Percentiles rank a stretch among this genome's conserved stretches.
Conservation (phyloP, 2,888 invertebrate genomes). For the Drosophila tanythrix region DNA sequence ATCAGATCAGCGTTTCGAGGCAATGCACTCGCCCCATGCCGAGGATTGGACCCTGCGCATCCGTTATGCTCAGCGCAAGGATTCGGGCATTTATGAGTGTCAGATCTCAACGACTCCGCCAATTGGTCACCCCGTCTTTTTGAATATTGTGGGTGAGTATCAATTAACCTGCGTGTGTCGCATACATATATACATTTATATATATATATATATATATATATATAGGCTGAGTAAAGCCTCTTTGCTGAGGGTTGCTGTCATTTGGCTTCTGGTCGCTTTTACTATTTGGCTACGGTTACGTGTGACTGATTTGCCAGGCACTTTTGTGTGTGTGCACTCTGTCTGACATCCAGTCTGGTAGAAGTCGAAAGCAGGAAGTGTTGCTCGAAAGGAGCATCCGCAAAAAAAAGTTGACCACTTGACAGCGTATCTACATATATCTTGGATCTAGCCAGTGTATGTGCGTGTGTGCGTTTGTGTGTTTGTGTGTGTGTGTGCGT, state of each 20-base stretch:
- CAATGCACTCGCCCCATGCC: constrained; percentile 93
- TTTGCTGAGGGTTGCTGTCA: neutral
- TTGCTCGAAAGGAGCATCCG: constrained; percentile 4
- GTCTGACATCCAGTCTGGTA: constrained; percentile 7
- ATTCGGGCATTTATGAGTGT: constrained; percentile 94
- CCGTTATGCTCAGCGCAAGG: constrained; percentile 90
- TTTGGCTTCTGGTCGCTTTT: constrained; percentile 4
- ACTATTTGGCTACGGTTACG: constrained; percentile 1
- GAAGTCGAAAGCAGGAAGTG: constrained; percentile 13
- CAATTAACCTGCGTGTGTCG: constrained; percentile 8
- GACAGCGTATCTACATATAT: constrained; percentile 14
- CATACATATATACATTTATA: neutral
- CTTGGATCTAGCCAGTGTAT: constrained; percentile 3
- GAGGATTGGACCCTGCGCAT: constrained; percentile 94
- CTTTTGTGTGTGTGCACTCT: neutral
- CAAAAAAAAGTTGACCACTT: constrained; percentile 5
- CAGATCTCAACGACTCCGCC: constrained; percentile 96
- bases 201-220: neutral
- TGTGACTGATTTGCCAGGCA: constrained; percentile 7
- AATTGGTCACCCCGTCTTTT: constrained; percentile 92
- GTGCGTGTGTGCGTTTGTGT: neutral
- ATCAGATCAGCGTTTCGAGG: constrained; percentile 93
- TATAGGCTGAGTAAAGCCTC: neutral
- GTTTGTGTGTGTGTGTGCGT: neutral
- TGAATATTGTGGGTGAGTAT: constrained; percentile 93